Evolutionary conservation across 2,888 invertebrate species (phyloP).

Genomic region (Drosophila helvetica): DNA sequence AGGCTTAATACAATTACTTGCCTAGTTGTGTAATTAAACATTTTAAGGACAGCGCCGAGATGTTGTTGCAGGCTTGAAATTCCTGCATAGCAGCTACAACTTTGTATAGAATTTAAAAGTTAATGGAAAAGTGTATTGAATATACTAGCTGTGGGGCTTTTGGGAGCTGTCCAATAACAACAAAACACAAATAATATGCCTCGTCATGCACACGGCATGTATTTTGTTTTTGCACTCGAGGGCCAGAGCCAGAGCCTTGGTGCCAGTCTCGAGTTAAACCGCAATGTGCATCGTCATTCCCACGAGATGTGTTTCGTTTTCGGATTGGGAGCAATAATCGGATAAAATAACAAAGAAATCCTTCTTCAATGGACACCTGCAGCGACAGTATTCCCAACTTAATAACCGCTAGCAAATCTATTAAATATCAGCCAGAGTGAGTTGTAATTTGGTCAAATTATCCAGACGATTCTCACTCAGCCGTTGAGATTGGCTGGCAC

Average conservation of each 20-base stretch:
- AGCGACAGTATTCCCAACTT: neutral
- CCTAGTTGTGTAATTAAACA: conserved; percentile 38
- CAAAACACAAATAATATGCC: no score
- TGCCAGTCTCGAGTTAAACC: no score
- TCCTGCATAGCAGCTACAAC: no score
- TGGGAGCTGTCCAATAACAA: no score
- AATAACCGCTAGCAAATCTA: neutral
- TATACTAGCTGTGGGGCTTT: conserved; percentile 11
- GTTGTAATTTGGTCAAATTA: conserved; percentile 21
- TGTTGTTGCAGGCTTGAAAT: conserved; percentile 6
- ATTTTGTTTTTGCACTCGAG: no score
- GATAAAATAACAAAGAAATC: neutral
- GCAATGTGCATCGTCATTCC: no score
- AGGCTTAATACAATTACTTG: conserved; percentile 46
- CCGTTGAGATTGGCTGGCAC: conserved; percentile 8
- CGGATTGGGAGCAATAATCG: no score
- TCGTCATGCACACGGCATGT: no score
- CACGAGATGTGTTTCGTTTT: no score
- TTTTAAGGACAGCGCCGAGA: conserved; percentile 23
- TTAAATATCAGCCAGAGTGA: conserved; percentile 19
- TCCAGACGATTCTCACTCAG: conserved; percentile 33
- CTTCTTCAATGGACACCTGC: neutral
- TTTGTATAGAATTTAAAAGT: neutral
- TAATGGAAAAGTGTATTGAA: conserved; percentile 11
- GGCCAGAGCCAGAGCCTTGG: no score